Conservation (phyloP, 2,797 vertebrate genomes). For the Jordanella pulchra region DNA sequence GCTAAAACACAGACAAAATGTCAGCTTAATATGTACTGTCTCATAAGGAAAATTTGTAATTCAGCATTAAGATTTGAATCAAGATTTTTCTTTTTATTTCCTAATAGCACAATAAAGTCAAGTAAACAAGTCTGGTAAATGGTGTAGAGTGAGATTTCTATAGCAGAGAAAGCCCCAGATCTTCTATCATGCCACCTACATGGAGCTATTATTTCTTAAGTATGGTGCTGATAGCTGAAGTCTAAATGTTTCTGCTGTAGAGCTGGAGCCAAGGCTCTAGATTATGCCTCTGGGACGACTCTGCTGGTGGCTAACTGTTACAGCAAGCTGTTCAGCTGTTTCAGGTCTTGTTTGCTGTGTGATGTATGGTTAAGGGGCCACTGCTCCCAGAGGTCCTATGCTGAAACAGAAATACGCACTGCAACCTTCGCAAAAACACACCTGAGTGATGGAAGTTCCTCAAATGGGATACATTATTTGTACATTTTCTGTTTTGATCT, state of each 20-base stretch:
- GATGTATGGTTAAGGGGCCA: constrained; percentile 70
- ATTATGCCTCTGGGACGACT: constrained; percentile 67
- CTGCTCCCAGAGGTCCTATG: constrained; percentile 69
- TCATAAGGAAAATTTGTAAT: constrained; percentile 26
- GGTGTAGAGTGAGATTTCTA: constrained; percentile 3
- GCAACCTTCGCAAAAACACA: constrained; percentile 40
- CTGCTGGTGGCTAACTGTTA: constrained; percentile 71
- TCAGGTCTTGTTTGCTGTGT: constrained; percentile 69
- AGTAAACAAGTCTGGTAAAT: constrained; percentile 26
- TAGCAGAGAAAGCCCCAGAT: not conserved
- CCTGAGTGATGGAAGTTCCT: constrained; percentile 43
- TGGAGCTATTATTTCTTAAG: constrained; percentile 46
- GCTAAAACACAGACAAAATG: constrained; percentile 64
- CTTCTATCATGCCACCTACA: constrained; percentile 38
- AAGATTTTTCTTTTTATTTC: constrained; percentile 26
- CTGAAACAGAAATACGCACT: constrained; percentile 65
- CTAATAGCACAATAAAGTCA: constrained; percentile 20
- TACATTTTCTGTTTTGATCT: not conserved
- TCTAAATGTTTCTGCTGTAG: constrained; percentile 50
- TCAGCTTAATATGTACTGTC: constrained; percentile 57
- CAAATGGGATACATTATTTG: constrained; percentile 4
- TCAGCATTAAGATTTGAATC: not conserved
- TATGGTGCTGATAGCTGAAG: constrained; percentile 49
- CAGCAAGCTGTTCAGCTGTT: constrained; percentile 69
- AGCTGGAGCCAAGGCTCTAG: constrained; percentile 58